Evolutionary conservation across 2,888 invertebrate genomes (phyloP).

Genomic region (Drosophila trichaetosa): DNA sequence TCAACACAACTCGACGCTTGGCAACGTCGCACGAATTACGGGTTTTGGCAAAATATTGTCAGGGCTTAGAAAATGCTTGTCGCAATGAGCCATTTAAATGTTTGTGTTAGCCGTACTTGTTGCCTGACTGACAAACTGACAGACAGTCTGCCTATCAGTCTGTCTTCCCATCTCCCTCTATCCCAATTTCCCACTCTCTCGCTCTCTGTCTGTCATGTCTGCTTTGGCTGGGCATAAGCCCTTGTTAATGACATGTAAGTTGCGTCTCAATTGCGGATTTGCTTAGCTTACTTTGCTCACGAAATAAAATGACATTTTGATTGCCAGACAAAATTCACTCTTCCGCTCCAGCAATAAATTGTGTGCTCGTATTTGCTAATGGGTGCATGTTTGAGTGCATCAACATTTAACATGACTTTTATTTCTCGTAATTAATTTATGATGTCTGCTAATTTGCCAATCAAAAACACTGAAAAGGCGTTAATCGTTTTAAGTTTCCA

Average conservation of each 20-base stretch:
- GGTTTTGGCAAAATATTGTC: conserved; percentile 48
- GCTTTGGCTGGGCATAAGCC: conserved; percentile 54
- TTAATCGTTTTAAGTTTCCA: conserved; percentile 20
- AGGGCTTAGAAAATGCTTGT: conserved; percentile 36
- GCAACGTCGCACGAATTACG: conserved; percentile 10
- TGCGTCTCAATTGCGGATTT: conserved; percentile 81
- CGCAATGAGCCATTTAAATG: conserved; percentile 43
- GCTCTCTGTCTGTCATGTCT: conserved; percentile 21
- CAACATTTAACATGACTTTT: conserved; percentile 35
- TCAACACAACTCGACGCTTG: not conserved
- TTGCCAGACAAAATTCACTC: conserved; percentile 57
- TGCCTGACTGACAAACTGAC: conserved; percentile 7
- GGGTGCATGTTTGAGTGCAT: conserved; percentile 4
- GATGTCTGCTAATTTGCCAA: conserved; percentile 52
- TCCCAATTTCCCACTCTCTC: not conserved
- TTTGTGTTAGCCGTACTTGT: conserved; percentile 39
- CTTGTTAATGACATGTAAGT: conserved; percentile 78
- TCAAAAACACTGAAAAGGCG: conserved; percentile 56
- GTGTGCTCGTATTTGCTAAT: conserved; percentile 3
- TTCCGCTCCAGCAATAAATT: not conserved
- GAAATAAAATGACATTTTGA: conserved; percentile 72
- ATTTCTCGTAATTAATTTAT: conserved; percentile 53
- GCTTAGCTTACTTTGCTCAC: conserved; percentile 44
- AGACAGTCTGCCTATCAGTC: not conserved
- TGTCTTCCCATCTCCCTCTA: not conserved